These are phyloP conservation scores for Chironomus tepperi DNA, from an alignment of 1,140 invertebrate species.

Conservation along the genomic window DNA sequence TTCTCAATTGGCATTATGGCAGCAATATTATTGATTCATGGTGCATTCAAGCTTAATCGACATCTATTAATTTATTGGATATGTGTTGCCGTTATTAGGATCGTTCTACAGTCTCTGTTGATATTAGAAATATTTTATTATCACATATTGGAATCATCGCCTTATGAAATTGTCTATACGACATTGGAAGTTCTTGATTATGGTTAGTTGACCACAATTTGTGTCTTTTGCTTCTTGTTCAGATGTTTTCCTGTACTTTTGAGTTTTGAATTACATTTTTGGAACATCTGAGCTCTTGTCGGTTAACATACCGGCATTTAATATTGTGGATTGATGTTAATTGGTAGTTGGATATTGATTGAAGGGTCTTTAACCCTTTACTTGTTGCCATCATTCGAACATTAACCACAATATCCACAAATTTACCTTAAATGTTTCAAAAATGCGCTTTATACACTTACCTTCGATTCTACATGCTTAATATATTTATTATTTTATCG, in stretches of 20 bases:
- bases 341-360: too few species aligned
- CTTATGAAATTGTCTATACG: constrained; percentile 8
- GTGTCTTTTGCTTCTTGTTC: not conserved
- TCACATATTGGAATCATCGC: not conserved
- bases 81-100: not conserved
- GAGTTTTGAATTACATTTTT: too few species aligned
- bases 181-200: constrained; percentile 1
- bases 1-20: constrained; percentile 16
- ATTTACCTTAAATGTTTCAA: too few species aligned
- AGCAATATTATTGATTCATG: not conserved
- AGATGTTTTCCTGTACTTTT: too few species aligned
- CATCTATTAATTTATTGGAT: constrained; percentile 14
- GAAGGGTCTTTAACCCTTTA: too few species aligned
- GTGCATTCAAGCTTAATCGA: not conserved
- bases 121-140: not conserved
- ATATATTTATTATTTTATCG: not conserved
- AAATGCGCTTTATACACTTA: too few species aligned
- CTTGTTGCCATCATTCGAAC: too few species aligned
- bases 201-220: not conserved
- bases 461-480: not conserved
- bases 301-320: too few species aligned
- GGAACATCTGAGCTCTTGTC: too few species aligned
- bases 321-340: too few species aligned
- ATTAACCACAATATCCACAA: too few species aligned
- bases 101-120: not conserved